phyloP scores from a whole-genome alignment of 1,140 invertebrate genomes.

The Drosophila ambigua region DNA sequence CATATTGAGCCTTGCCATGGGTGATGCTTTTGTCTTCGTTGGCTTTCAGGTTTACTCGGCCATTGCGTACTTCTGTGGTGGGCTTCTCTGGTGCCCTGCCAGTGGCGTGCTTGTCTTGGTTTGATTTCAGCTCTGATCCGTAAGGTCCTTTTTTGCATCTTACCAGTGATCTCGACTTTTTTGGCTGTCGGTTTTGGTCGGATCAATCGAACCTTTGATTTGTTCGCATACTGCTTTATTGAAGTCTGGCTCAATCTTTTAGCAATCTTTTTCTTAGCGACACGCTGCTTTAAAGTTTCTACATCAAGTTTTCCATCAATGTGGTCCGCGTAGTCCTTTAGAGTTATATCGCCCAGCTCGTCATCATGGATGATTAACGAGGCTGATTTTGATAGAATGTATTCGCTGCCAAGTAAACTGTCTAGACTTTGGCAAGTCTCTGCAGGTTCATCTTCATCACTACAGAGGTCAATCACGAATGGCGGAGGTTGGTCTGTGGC shows the following conservation, averaged over 20 bases:
- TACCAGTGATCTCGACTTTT: too few relatives aligned
- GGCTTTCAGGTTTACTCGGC: too few relatives aligned
- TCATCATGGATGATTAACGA: slow-evolving; percentile 26
- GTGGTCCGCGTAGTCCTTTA: slow-evolving; percentile 29
- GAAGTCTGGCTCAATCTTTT: neutral
- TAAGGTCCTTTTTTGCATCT: too few relatives aligned
- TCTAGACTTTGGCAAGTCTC: neutral
- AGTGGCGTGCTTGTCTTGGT: too few relatives aligned
- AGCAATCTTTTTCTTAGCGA: too few relatives aligned
- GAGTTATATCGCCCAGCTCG: slow-evolving; percentile 28
- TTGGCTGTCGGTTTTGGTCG: too few relatives aligned
- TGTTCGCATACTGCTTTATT: neutral
- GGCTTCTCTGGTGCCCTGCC: too few relatives aligned
- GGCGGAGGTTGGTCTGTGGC: neutral
- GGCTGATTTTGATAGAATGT: slow-evolving; percentile 4
- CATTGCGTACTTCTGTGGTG: too few relatives aligned
- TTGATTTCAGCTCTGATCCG: too few relatives aligned
- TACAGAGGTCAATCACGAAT: slow-evolving; percentile 31
- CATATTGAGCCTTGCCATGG: too few relatives aligned
- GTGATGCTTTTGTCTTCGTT: too few relatives aligned
- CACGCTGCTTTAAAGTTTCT: slow-evolving; percentile 1
- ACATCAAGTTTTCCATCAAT: slow-evolving; percentile 17
- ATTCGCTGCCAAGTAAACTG: neutral
- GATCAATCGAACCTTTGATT: too few relatives aligned
- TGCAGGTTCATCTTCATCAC: neutral